Percentiles rank a stretch among this genome's conserved stretches.
These are phyloP conservation scores for Perithous albicinctus DNA, from an alignment of 2,888 invertebrate species.

Conservation along the genomic window DNA sequence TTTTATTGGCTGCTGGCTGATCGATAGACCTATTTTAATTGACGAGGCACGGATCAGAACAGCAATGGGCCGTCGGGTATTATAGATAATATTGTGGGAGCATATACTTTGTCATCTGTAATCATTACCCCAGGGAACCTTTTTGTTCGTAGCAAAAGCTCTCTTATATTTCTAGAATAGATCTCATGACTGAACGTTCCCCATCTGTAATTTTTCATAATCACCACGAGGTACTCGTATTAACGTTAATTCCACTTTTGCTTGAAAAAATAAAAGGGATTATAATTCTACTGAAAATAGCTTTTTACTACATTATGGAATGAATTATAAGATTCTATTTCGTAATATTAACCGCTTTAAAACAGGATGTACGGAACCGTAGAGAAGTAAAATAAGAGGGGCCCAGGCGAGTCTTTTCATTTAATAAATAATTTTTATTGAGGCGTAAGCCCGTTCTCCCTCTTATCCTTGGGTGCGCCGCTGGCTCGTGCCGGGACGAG, in stretches of 20 bases:
- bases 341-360: constrained; percentile 3
- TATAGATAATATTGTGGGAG: constrained; percentile 38
- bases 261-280: constrained; percentile 13
- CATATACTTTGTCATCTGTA: constrained; percentile 50
- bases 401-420: constrained; percentile 4
- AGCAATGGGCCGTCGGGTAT: background rate
- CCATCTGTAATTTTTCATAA: constrained; percentile 23
- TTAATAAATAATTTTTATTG: constrained; percentile 58
- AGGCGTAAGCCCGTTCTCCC: constrained; percentile 30
- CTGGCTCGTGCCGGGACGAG: background rate
- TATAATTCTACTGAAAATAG: background rate
- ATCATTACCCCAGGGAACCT: constrained; percentile 52
- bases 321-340: background rate
- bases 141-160: too few relatives aligned
- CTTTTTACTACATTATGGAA: constrained; percentile 21
- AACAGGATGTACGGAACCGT: background rate
- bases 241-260: background rate
- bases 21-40: constrained; percentile 63
- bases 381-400: constrained; percentile 5
- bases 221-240: background rate
- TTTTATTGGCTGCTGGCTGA: constrained; percentile 17
- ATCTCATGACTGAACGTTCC: background rate
- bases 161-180: background rate
- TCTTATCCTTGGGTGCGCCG: constrained; percentile 8
- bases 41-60: constrained; percentile 40